These are phyloP conservation scores for Leptothorax acervorum DNA, from an alignment of 2,888 invertebrate species.

Conservation along the genomic window DNA sequence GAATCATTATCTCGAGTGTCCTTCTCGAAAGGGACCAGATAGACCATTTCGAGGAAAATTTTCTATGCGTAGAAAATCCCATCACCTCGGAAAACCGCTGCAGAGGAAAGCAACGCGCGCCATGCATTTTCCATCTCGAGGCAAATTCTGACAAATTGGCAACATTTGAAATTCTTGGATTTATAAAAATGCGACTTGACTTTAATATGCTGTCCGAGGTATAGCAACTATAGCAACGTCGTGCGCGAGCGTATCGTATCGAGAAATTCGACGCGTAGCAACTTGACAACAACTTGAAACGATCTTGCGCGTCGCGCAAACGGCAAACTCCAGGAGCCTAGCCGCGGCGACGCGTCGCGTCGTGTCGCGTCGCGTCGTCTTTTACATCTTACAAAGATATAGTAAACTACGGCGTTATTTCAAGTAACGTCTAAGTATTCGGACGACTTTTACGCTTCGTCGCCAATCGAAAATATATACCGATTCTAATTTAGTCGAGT, in stretches of 20 bases:
- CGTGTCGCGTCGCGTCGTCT: no score
- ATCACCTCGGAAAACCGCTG: no score
- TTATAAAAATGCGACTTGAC: no score
- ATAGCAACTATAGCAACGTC: no score
- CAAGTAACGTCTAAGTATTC: neutral
- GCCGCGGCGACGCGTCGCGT: no score
- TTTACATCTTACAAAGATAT: neutral
- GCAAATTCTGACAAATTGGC: neutral
- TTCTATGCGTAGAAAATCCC: no score
- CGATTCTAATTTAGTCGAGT: neutral
- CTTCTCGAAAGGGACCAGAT: conserved; percentile 39
- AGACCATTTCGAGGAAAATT: neutral
- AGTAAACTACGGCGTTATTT: neutral
- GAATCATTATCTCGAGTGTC: conserved; percentile 36
- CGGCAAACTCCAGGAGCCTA: neutral
- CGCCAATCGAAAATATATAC: neutral
- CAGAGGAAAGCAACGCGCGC: neutral
- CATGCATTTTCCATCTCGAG: neutral
- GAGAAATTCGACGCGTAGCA: neutral
- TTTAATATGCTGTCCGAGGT: no score
- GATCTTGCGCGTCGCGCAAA: neutral
- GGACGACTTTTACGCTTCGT: neutral
- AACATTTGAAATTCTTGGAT: neutral
- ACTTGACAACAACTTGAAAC: neutral
- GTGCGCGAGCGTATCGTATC: neutral